Percentiles rank a stretch among this genome's conserved stretches.
These are phyloP conservation scores for Acanthochromis polyacanthus DNA, from an alignment of 2,113 vertebrate genomes.

Conservation along the genomic window DNA sequence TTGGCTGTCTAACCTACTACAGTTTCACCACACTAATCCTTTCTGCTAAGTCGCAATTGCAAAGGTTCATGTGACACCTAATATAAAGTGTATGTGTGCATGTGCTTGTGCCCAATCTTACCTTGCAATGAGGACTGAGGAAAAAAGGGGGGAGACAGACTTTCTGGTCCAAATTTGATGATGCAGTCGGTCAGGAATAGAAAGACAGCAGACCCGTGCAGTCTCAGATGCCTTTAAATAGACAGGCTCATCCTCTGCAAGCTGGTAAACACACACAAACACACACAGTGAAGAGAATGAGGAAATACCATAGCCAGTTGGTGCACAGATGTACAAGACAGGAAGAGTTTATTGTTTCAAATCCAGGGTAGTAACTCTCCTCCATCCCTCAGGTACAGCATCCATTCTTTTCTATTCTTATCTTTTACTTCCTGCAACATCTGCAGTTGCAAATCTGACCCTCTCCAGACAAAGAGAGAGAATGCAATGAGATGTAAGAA, in stretches of 20 bases:
- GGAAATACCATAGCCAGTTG: conserved; percentile 74
- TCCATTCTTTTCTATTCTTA: conserved; percentile 23
- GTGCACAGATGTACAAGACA: conserved; percentile 65
- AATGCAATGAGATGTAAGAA: conserved; percentile 46
- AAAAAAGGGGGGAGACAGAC: conserved; percentile 37
- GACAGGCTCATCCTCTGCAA: conserved; percentile 58
- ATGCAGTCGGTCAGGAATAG: conserved; percentile 62
- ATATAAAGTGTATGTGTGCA: neutral
- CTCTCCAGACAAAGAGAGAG: conserved; percentile 72
- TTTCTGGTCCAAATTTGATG: conserved; percentile 61
- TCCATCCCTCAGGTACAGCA: conserved; percentile 38
- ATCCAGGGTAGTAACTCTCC: conserved; percentile 35
- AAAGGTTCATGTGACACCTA: conserved; percentile 10
- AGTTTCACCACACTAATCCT: conserved; percentile 8
- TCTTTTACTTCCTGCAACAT: conserved; percentile 42
- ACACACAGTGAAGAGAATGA: conserved; percentile 63
- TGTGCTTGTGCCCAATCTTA: conserved; percentile 49
- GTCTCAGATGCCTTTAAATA: conserved; percentile 75
- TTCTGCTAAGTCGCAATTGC: neutral
- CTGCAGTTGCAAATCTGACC: conserved; percentile 55
- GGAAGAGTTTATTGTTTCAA: conserved; percentile 41
- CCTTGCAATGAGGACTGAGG: conserved; percentile 54
- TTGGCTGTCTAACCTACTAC: neutral
- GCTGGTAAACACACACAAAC: conserved; percentile 63
- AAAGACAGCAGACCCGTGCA: conserved; percentile 61